phyloP scores from a whole-genome alignment of 2,797 vertebrate species.

The Phrynocephalus guinanensis region DNA sequence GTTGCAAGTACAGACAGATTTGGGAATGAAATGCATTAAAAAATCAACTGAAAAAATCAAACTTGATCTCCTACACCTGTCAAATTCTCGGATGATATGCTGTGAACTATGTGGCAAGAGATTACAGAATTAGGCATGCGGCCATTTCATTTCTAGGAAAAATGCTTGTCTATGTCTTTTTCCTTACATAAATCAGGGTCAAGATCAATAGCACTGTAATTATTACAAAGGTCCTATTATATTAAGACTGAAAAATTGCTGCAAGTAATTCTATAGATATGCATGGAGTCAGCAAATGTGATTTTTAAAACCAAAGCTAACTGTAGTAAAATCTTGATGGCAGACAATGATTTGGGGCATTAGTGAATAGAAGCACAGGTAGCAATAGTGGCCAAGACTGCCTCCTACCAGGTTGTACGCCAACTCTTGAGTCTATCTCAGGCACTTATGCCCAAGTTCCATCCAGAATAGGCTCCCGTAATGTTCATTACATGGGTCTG shows the following conservation, averaged over 20 bases:
- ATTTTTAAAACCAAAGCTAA: not conserved
- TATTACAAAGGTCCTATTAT: not conserved
- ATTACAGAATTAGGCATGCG: not conserved
- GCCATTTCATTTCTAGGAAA: not conserved
- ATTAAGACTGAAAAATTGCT: not conserved
- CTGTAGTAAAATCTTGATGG: not conserved
- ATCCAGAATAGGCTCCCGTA: not conserved
- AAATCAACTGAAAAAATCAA: not conserved
- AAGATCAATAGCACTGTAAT: not conserved
- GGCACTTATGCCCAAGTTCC: not conserved
- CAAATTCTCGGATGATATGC: not conserved
- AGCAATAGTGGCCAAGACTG: not conserved
- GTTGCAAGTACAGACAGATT: constrained; percentile 4
- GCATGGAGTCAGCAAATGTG: not conserved
- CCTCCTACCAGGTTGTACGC: not conserved
- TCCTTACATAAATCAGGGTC: not conserved
- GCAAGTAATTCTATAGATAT: no score
- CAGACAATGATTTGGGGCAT: not conserved
- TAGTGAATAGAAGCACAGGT: not conserved
- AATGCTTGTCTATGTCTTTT: not conserved
- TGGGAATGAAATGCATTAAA: not conserved
- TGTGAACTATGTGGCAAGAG: not conserved
- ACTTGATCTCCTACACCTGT: not conserved
- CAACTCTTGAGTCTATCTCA: not conserved
- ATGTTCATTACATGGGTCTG: not conserved